A percentile compares a stretch with the other conserved stretches of the same genome.
phyloP scores from a whole-genome alignment of 2,113 vertebrate genomes.

The Lipophrys pholis region DNA sequence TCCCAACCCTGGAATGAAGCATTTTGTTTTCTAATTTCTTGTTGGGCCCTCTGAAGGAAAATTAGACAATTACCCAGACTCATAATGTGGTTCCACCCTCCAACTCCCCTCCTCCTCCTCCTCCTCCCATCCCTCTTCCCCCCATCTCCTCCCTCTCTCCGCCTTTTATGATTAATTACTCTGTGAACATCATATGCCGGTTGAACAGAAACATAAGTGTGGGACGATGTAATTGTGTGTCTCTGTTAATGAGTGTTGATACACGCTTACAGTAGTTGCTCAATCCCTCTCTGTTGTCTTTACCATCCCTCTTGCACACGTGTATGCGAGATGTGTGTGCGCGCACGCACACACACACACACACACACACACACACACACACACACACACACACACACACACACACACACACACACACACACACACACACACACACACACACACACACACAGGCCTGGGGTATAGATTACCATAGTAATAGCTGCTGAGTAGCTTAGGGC shows the following conservation, averaged over 20 bases:
- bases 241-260: slow-evolving; percentile 81
- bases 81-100: slow-evolving; percentile 77
- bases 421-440: background rate
- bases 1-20: slow-evolving; percentile 26
- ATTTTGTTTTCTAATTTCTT: slow-evolving; percentile 76
- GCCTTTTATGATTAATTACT: slow-evolving; percentile 84
- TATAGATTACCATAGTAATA: slow-evolving; percentile 82
- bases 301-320: slow-evolving; percentile 16
- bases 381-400: slow-evolving; percentile 1
- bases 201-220: slow-evolving; percentile 82
- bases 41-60: slow-evolving; percentile 78
- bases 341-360: background rate
- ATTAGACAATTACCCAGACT: slow-evolving; percentile 83
- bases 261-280: slow-evolving; percentile 59
- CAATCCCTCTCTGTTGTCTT: slow-evolving; percentile 60
- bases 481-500: slow-evolving; percentile 76
- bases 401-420: background rate
- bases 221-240: slow-evolving; percentile 75
- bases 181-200: slow-evolving; percentile 80
- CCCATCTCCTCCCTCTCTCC: slow-evolving; percentile 71
- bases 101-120: slow-evolving; percentile 2
- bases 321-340: slow-evolving; percentile 36
- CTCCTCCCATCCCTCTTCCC: slow-evolving; percentile 4
- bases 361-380: background rate
- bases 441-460: slow-evolving; percentile 22